A percentile compares a stretch with the other conserved stretches of the same genome.
Evolutionary conservation across 2,113 vertebrate genomes (phyloP).

Genomic region (Morphnarchus princeps): DNA sequence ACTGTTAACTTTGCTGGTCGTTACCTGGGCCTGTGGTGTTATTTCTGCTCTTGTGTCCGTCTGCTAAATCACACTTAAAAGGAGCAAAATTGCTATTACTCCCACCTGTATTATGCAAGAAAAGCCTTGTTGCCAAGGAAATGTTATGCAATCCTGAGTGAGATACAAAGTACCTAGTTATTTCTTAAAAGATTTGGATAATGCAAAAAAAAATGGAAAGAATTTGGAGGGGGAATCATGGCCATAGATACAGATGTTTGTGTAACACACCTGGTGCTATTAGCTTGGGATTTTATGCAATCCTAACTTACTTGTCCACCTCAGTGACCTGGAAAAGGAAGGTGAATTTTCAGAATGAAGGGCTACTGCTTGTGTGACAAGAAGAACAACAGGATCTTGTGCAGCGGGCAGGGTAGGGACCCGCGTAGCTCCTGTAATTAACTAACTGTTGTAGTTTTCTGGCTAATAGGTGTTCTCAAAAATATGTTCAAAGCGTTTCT

Average conservation of each 20-base stretch:
- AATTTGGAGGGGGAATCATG: not conserved
- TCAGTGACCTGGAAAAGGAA: not conserved
- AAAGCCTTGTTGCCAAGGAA: constrained; percentile 14
- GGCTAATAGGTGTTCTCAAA: not conserved
- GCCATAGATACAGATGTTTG: not conserved
- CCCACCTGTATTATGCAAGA: not conserved
- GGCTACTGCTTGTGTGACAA: not conserved
- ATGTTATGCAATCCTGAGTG: not conserved
- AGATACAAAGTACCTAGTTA: not conserved
- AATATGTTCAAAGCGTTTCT: accelerated
- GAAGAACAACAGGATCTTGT: not conserved
- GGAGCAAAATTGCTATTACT: not conserved
- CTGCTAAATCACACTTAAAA: not conserved
- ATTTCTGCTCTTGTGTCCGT: not conserved
- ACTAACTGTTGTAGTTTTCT: not conserved
- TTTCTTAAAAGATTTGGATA: not conserved
- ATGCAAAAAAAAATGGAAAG: not conserved
- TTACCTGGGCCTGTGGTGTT: not conserved
- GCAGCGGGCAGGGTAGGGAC: not conserved
- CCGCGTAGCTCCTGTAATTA: accelerated
- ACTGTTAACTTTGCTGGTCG: not conserved
- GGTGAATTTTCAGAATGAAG: not conserved
- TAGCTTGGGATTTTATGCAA: not conserved
- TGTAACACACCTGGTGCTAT: not conserved
- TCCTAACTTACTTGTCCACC: not conserved